phyloP scores from a whole-genome alignment of 1,140 invertebrate species.

The Tetragonula clypearis region DNA sequence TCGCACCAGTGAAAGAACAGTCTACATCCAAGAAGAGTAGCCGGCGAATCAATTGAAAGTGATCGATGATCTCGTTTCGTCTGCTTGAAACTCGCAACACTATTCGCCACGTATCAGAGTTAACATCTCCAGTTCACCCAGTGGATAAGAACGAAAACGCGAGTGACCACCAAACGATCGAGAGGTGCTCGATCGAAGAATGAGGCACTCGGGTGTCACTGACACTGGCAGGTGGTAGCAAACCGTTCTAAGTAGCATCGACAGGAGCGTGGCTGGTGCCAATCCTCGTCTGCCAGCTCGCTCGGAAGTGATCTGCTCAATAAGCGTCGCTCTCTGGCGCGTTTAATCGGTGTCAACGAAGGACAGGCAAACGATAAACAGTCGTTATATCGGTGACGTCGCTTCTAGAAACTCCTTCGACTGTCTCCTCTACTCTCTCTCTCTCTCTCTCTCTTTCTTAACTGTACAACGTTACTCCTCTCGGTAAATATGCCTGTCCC shows the following conservation, averaged over 20 bases:
- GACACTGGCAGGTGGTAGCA: conserved; percentile 30
- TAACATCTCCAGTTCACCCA: too few species aligned
- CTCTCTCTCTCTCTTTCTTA: too few species aligned
- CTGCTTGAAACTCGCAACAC: too few species aligned
- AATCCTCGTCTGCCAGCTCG: conserved; percentile 27
- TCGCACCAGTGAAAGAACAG: neutral
- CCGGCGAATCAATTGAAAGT: too few species aligned
- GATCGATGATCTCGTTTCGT: too few species aligned
- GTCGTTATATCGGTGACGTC: conserved; percentile 31
- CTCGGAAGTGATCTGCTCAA: conserved; percentile 42
- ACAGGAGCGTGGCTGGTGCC: conserved; percentile 3
- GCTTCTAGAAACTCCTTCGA: neutral
- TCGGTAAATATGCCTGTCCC: too few species aligned
- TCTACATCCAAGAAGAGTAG: neutral
- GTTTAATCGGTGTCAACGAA: conserved; percentile 54
- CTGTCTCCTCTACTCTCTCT: too few species aligned
- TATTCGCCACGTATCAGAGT: too few species aligned
- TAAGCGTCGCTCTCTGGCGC: conserved; percentile 21
- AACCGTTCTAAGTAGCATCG: conserved; percentile 8
- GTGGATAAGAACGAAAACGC: too few species aligned
- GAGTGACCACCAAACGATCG: neutral
- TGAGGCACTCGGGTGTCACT: neutral
- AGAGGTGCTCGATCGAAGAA: neutral
- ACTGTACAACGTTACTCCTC: too few species aligned
- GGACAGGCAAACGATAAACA: conserved; percentile 38